Conservation (phyloP, 2,113 vertebrate species). For the Daboia siamensis region DNA sequence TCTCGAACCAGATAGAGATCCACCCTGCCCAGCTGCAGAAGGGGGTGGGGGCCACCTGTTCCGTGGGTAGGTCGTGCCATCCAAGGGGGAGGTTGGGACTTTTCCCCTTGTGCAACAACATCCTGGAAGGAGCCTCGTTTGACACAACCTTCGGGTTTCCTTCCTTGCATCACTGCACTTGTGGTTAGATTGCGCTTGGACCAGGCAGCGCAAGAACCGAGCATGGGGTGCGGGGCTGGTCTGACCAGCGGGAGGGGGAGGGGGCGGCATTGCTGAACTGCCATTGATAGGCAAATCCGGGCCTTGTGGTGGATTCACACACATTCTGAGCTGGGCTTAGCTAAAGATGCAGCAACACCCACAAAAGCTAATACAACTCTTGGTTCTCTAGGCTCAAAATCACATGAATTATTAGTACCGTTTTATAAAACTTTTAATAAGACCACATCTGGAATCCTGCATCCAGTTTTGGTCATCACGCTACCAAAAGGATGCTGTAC, state of each 20-base stretch:
- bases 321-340: neutral
- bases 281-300: neutral
- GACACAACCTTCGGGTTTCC: neutral
- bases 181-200: neutral
- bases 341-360: neutral
- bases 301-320: neutral
- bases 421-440: neutral
- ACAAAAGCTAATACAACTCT: neutral
- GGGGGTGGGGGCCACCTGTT: neutral
- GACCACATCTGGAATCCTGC: neutral
- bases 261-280: neutral
- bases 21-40: neutral
- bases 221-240: neutral
- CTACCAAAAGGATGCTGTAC: neutral
- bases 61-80: accelerated
- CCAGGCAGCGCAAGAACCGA: neutral
- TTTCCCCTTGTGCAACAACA: neutral
- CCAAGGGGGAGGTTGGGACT: neutral
- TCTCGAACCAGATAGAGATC: neutral
- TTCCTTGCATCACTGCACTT: neutral
- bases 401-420: neutral
- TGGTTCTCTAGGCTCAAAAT: neutral
- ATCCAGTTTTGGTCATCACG: neutral
- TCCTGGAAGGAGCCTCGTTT: neutral
- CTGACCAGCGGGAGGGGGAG: accelerated